Base-by-base conservation (phyloP, 2,888 invertebrate genomes). In the Erynnis tages region DNA sequence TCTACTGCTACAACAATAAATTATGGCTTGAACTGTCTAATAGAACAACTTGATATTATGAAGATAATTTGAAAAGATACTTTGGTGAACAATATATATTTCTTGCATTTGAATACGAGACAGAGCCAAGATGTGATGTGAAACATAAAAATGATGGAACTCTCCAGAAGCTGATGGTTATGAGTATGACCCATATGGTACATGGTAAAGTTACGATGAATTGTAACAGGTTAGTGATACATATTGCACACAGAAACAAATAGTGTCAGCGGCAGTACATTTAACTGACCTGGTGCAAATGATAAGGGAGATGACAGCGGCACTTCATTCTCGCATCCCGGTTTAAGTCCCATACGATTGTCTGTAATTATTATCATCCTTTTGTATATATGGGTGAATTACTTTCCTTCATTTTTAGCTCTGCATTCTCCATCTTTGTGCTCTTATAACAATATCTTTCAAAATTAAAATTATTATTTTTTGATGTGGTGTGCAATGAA, bases 261-360 rank as follows among this genome's bases (percentile, higher is more conserved):
- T 60, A 76, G 76, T 82, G 81, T 84, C 84, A 79, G 81, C 73
- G 62, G 82, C 76, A 74, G 79, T 82, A 88, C 86, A 88, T 81
- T 73, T 61, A 87, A 89, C 90, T 90, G 83, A 90, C 90, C 90
- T 90, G 89, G 86, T 69, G 85, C 79, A 82, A 87, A 89, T 66
- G 90, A 82, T 74, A 90, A 87, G 78, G 89, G 76, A 75, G 88
- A 77, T 77, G 90, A 76, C 88, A 89, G 84, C 82, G 83, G 84
- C 82, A 89, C 81, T 80, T 90, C 90, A 67, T 80, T 86, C 81
- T 90, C 90, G 76, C 79, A 83, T 79, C 83, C 89, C 69, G 80
- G 78, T 82, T 82, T 90, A 82, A 77, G 75, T 74, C 85, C 90
- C 88, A 90, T 84, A 80, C 89, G 90, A 88, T 82, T 83, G 64